Evolutionary conservation across 2,888 invertebrate genomes (phyloP), one percentile per base, ranked within the genome.

Genomic region (Drosophila mimetica): DNA sequence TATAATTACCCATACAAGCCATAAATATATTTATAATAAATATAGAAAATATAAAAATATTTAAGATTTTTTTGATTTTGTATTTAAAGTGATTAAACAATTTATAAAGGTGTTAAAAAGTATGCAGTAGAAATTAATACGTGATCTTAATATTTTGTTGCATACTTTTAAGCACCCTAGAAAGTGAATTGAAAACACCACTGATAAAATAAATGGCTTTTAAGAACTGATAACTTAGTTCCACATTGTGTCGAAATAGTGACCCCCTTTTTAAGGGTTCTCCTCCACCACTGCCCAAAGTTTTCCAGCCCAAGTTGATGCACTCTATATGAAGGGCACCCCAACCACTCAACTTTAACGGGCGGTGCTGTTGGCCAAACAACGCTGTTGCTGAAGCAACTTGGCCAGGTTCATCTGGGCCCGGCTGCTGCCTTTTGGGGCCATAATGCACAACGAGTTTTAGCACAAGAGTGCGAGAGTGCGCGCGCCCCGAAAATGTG

Each of bases 361-460:
- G n/a, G 37, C n/a, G 52, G n/a, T 52, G 65, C 42, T 52, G 39
- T n/a, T 36, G 64, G 60, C 37, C 37, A 60, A 60, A 42, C 34
- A 46, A 20, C 47, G 30, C 20, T 41, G 34, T 30, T 41, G 32
- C 66, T 46, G 41, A 16, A 22, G 46, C 30, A 50, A 37, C 52
- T 41, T 79, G 58, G 34, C 63, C 52, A 71, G 36, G 51, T 72
- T 58, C 39, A 67, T 59, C 52, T 71, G 53, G 41, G 53, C 46
- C 25, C 46, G 42, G 37, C 52, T 55, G 59, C 59, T 58, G 69
- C 65, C 65, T 54, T 71, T 79, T 70, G 7, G 32, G 42, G 42
- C 78, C 81, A 84, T 82, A 82, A 86, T 86, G 84, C 86, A 82
- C 69, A 83, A 71, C 65, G 78, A 77, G 86, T 72, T 80, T 71